Conservation (phyloP, 1,140 invertebrate genomes). For the Globodera rostochiensis region DNA sequence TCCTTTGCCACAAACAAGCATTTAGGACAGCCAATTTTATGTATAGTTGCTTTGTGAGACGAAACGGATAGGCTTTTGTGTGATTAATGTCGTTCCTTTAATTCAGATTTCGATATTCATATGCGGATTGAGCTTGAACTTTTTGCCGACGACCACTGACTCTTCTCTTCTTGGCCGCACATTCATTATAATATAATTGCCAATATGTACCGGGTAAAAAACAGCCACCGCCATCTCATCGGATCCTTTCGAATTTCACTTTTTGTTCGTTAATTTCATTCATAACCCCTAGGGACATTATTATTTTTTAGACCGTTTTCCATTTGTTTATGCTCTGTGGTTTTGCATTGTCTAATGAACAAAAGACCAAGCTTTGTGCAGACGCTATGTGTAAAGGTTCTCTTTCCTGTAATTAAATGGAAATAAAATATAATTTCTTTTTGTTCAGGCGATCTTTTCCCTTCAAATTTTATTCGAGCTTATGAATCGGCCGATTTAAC, state of each 20-base stretch:
- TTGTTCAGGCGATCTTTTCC: conserved; percentile 14
- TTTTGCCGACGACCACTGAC: too few relatives aligned
- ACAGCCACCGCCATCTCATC: neutral
- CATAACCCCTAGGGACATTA: neutral
- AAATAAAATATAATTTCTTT: neutral
- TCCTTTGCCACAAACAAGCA: too few relatives aligned
- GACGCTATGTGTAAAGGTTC: conserved; percentile 7
- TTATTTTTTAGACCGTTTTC: neutral
- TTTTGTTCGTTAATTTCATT: neutral
- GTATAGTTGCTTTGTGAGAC: too few relatives aligned
- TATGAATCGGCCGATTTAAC: neutral
- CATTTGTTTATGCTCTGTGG: neutral
- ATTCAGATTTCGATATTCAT: too few relatives aligned
- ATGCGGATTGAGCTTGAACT: too few relatives aligned
- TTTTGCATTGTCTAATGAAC: neutral
- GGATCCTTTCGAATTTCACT: neutral
- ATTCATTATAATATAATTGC: too few relatives aligned
- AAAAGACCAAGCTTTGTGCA: conserved; percentile 23
- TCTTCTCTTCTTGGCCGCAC: too few relatives aligned
- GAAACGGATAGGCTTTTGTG: too few relatives aligned
- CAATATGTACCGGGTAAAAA: neutral
- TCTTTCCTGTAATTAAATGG: neutral
- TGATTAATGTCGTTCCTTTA: too few relatives aligned
- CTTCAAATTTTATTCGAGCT: conserved; percentile 6
- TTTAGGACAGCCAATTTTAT: too few relatives aligned